Evolutionary conservation across 2,888 invertebrate species (phyloP), one percentile per base, ranked within the genome.

Genomic region (Nemoura dubitans): DNA sequence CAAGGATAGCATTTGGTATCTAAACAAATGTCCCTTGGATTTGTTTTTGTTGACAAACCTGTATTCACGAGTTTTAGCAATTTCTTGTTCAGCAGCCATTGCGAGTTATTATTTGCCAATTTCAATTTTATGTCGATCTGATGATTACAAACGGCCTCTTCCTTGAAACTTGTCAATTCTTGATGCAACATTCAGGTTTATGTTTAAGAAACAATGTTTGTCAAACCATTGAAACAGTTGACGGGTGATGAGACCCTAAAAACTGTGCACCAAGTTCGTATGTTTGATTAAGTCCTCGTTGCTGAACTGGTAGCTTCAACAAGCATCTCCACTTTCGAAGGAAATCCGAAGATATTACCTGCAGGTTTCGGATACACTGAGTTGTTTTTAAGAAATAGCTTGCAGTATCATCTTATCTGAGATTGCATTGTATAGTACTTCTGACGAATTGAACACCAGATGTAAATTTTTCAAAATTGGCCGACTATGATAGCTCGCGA

Each of bases 31-130:
- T 10, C 3, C 36, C 10, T 3, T 36, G 3, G 36, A 36, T 6
- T 36, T 36, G 3, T 36, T 6, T 3, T 10, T 36, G 10, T 36
- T 36, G 5, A 87, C 92, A 92, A 88, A 93, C 93, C 93, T 92
- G 91, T 91, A 92, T 90, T 90, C 91, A 89, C 89, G 90, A 90
- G 90, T 90, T 90, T 91, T 91, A 91, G 91, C 92, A 92, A 92
- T 92, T 90, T 92, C 91, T 92, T 92, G 92, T 92, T 93, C 93
- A 91, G 86, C 80, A 77, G 87, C 87, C 87, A 87, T 87, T 80
- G 77, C 86, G 86, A 36, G 10, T n/a, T 42, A 25, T 78, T 84
- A 26, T 86, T 42, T 83, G 78, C 78, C 59, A 82, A n/a, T 81
- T 84, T 28, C 84, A 81, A 26, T 76, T 76, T 81, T 29, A 25